Conservation (phyloP, 2,888 invertebrate species). For the Nematopogon swammerdamellus region DNA sequence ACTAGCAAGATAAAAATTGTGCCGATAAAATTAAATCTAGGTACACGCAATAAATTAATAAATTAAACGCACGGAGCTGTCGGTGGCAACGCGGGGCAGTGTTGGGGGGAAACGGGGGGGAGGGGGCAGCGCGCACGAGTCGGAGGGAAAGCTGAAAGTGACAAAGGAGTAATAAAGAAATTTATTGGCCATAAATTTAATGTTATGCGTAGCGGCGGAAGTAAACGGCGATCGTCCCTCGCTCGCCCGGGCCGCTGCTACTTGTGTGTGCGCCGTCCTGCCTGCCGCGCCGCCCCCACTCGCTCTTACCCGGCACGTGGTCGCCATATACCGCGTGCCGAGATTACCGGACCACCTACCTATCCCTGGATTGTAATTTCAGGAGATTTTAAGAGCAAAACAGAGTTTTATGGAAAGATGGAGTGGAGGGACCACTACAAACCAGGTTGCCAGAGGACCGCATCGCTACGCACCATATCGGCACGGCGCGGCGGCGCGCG, state of each 20-base stretch:
- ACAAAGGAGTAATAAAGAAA: conserved; percentile 6
- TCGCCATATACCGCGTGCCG: too few species aligned
- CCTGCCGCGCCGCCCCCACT: too few species aligned
- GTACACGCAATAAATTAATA: neutral
- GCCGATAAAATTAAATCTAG: neutral
- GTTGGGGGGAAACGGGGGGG: neutral
- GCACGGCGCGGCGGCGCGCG: too few species aligned
- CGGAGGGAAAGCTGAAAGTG: conserved; percentile 1
- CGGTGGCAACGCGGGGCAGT: neutral
- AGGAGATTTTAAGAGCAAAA: too few species aligned
- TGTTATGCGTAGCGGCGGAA: conserved; percentile 2
- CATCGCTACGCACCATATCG: too few species aligned
- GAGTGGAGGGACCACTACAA: too few species aligned
- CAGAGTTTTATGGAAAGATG: too few species aligned
- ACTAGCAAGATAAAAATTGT: neutral
- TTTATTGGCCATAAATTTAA: conserved; percentile 6
- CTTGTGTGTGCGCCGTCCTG: too few species aligned
- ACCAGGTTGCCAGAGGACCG: too few species aligned
- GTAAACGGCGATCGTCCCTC: conserved; percentile 2
- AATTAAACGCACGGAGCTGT: neutral
- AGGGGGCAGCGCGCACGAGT: neutral
- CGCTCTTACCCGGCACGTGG: too few species aligned
- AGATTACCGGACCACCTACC: too few species aligned
- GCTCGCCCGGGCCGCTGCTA: neutral
- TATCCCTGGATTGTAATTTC: too few species aligned